Evolutionary conservation across 2,888 invertebrate genomes (phyloP), one percentile per base, ranked within the genome.

Genomic region (Hypena proboscidalis): DNA sequence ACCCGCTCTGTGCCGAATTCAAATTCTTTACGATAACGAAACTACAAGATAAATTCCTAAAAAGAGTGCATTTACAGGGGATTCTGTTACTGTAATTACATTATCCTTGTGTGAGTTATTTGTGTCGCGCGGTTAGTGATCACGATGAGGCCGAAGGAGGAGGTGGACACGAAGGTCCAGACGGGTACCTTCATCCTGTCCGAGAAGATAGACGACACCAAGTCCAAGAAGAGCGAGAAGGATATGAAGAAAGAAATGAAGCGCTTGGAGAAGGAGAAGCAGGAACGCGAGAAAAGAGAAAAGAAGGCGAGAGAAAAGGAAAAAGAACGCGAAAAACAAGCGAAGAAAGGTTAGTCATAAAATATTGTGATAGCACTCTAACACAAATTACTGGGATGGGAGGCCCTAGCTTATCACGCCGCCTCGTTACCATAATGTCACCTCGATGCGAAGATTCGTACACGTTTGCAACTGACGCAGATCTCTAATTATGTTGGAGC

Each of bases 101-200:
- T 70, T 74, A 67, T 74, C 70, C 67, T 70, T 61, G 80, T 78
- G 80, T 73, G 69, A 77, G 69, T 66, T 50, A 37, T 44, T 54
- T 48, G 64, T 66, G 64, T 17, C 41, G 49, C 25, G 40, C 44
- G 45, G 30, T 32, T 50, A 19, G 66, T 70, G 71, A 50, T 55
- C 49, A 70, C 65, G 45, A 90, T 90, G 90, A 80, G 90, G 70
- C 89, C 90, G 45, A 90, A 90, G 70, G 90, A 89, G 53, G 83
- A 83, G 67, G 42, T 48, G 56, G 88, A 87, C 63, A 53, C 80
- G 52, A 88, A 86, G 60, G 69, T 87, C 74, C 88, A 90, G 58
- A 82, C 84, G 48, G 91, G 91, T 68, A 90, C 92, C 58, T 90
- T 93, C 71, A 93, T 93, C 45, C 75, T 93, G 64, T 90, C 92